Evolutionary conservation across 2,797 vertebrate species (phyloP).

Genomic region (Pelobates cultripes): DNA sequence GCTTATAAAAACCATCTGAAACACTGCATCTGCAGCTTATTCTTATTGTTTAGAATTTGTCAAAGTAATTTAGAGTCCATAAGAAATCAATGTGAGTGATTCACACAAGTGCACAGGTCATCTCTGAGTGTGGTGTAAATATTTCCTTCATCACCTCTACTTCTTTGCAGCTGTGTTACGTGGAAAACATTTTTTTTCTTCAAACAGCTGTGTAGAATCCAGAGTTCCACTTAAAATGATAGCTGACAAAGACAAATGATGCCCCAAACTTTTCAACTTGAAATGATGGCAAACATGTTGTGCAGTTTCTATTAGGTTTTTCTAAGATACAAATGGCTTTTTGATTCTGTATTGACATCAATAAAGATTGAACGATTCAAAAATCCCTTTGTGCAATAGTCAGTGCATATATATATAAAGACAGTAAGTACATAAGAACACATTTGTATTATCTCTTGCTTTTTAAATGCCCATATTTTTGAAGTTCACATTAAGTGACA

Average conservation of each 20-base stretch:
- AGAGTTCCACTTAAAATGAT: slow-evolving; percentile 48
- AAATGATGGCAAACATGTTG: background rate
- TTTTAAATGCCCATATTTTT: background rate
- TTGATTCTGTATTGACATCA: slow-evolving; percentile 26
- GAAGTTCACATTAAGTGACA: slow-evolving; percentile 41
- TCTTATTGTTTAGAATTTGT: slow-evolving; percentile 21
- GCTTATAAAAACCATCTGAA: background rate
- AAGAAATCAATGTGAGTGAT: slow-evolving; percentile 83
- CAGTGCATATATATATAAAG: background rate
- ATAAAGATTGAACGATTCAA: background rate
- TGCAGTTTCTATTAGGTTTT: background rate
- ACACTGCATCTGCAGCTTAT: background rate
- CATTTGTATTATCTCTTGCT: background rate
- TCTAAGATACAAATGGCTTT: background rate
- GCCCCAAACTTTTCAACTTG: slow-evolving; percentile 62
- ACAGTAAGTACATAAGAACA: background rate
- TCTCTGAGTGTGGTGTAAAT: slow-evolving; percentile 81
- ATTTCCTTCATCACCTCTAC: slow-evolving; percentile 77
- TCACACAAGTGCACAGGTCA: slow-evolving; percentile 78
- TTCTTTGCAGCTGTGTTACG: slow-evolving; percentile 72
- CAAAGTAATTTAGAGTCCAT: slow-evolving; percentile 40
- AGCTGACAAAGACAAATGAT: slow-evolving; percentile 64
- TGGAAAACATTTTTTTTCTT: slow-evolving; percentile 69
- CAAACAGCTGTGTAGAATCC: slow-evolving; percentile 45
- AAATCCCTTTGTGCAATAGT: background rate